Evolutionary conservation across 2,888 invertebrate genomes (phyloP).

Genomic region (Cheiracanthium punctorium): DNA sequence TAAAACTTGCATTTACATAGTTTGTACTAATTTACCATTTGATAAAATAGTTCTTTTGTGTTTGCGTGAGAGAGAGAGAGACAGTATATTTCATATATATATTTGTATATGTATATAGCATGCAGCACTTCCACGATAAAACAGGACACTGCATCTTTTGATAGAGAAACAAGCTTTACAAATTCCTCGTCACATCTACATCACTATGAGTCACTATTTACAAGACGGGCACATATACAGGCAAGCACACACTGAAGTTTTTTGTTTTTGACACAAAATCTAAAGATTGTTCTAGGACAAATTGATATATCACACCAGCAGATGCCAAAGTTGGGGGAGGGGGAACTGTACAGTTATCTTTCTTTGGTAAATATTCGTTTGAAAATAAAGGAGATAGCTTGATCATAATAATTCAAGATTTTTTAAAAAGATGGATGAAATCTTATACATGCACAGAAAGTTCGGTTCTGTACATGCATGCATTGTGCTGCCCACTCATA

Average conservation of each 20-base stretch:
- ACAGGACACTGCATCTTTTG: slow-evolving; percentile 36
- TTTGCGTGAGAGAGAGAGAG: background rate
- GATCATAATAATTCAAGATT: too few species aligned
- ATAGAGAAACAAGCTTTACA: slow-evolving; percentile 41
- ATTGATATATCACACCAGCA: background rate
- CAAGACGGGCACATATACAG: slow-evolving; percentile 42
- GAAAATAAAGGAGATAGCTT: too few species aligned
- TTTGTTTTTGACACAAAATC: background rate
- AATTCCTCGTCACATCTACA: slow-evolving; percentile 18
- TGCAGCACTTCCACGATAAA: slow-evolving; percentile 25
- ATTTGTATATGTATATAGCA: background rate
- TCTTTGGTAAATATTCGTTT: background rate
- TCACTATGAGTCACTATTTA: slow-evolving; percentile 48
- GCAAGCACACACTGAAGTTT: slow-evolving; percentile 46
- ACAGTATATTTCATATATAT: too few species aligned
- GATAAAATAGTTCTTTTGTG: slow-evolving; percentile 54
- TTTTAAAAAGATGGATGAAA: too few species aligned
- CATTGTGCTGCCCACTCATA: too few species aligned
- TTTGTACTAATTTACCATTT: slow-evolving; percentile 58
- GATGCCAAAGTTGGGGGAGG: background rate
- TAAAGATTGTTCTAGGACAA: background rate
- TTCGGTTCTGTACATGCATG: too few species aligned
- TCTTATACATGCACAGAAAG: too few species aligned
- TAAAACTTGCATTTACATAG: slow-evolving; percentile 63
- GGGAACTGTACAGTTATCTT: too few species aligned